Base-by-base conservation (phyloP, 2,113 vertebrate genomes). In the Nibea coibor region DNA sequence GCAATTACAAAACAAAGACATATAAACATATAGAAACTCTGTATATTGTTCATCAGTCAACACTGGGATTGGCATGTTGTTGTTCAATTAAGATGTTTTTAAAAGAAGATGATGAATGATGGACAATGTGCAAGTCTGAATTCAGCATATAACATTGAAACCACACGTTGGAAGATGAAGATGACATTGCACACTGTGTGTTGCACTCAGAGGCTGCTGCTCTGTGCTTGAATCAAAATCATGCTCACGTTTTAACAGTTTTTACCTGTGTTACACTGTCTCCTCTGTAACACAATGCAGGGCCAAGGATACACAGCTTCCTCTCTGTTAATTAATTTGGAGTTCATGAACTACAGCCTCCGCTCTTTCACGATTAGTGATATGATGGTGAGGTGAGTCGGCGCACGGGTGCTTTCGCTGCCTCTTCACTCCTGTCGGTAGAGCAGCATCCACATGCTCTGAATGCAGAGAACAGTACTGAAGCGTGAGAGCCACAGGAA, bases 401-500 rank as follows among this genome's bases (percentile, higher is more conserved):
- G 65, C 47, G 22, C 63, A 28, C 45, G 14, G 24, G 8, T 57
- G 66, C 64, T 70, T 51, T 69, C 51, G 42, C 74, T 66, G 45
- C 65, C 24, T 61, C 47, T 57, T 69, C 67, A 57, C 24, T 66
- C n/a, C 66, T 56, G 75, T 81, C 70, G 72, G 78, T 57, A 12
- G 68, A 75, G 31, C 17, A 57, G 77, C 57, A 59, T 77, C 66
- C 58, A 56, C 66, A 63, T 43, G 47, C 43, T 63, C 51, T 56
- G 42, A 75, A 67, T 43, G 47, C 62, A 67, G 69, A 64, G 62
- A 57, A 43, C 61, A 57, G 39, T 12, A 58, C 24, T 88, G 85
- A 83, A 75, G 81, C 85, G 86, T 84, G 79, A 84, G 85, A 77
- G 42, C 58, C 64, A 69, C 83, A 82, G 62, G 65, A 24, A 69